Percentiles rank a stretch among this genome's conserved stretches.
phyloP scores from a whole-genome alignment of 1,140 invertebrate genomes.

The Sipha flava region DNA sequence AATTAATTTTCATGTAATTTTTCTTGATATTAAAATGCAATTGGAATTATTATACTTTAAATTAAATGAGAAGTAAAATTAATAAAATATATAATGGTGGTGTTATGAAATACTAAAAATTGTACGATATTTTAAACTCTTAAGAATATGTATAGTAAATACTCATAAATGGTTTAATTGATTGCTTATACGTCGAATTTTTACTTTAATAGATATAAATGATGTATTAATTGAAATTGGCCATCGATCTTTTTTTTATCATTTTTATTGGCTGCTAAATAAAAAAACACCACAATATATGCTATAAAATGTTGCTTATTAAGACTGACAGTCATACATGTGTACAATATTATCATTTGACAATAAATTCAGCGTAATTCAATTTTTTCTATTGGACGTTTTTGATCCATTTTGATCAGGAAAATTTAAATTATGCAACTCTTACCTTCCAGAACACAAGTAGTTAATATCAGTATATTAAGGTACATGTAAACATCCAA shows the following conservation, averaged over 20 bases:
- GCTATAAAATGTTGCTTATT: neutral
- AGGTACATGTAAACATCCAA: too few relatives aligned
- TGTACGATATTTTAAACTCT: too few relatives aligned
- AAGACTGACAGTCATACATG: neutral
- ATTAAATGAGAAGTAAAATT: too few relatives aligned
- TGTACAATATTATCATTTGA: neutral
- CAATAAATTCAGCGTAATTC: neutral
- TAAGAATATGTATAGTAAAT: neutral
- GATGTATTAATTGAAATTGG: neutral
- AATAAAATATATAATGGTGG: too few relatives aligned
- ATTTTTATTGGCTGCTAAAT: neutral
- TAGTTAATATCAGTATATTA: too few relatives aligned
- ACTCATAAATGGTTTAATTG: neutral
- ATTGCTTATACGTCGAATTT: neutral
- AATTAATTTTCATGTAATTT: too few relatives aligned
- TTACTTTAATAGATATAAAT: conserved; percentile 25
- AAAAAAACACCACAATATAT: neutral
- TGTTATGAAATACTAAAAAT: too few relatives aligned
- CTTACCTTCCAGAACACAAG: too few relatives aligned
- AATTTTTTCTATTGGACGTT: neutral
- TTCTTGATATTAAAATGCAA: too few relatives aligned
- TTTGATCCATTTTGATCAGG: too few relatives aligned
- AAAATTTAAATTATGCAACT: too few relatives aligned
- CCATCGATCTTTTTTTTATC: neutral
- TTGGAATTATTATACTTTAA: too few relatives aligned